Evolutionary conservation across 2,113 vertebrate species (phyloP).

Genomic region (Lophotis ruficrista): DNA sequence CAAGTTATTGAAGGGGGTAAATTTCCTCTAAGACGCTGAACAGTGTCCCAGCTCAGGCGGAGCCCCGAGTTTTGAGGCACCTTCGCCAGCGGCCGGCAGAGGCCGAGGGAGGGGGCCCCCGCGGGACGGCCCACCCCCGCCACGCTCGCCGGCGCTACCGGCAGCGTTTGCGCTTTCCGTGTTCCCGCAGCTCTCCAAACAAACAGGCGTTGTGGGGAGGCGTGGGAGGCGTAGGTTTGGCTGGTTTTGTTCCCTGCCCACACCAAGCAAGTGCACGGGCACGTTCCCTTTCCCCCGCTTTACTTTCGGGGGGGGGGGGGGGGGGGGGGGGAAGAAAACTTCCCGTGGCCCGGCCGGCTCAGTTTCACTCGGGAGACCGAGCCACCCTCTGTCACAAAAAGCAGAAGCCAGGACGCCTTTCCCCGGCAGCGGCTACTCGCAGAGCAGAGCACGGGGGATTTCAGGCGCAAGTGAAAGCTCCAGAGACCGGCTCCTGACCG

Average conservation of each 20-base stretch:
- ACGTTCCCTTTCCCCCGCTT: too few species aligned
- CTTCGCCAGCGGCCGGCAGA: fast-evolving
- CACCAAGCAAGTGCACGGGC: not conserved
- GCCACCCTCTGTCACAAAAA: fast-evolving
- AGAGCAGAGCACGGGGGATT: not conserved
- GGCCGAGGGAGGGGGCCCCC: too few species aligned
- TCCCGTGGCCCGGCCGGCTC: too few species aligned
- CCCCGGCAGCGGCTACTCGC: not conserved
- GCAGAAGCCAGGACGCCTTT: not conserved
- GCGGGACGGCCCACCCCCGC: not conserved
- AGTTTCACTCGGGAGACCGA: too few species aligned
- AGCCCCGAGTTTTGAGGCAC: fast-evolving
- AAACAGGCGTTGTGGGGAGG: not conserved
- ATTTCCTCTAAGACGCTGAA: fast-evolving
- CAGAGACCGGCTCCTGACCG: not conserved
- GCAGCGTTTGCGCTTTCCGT: fast-evolving
- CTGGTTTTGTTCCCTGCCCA: not conserved
- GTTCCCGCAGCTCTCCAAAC: not conserved
- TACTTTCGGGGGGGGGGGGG: too few species aligned
- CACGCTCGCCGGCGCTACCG: not conserved
- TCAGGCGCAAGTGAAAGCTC: fast-evolving
- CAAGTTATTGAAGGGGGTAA: fast-evolving
- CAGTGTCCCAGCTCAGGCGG: fast-evolving
- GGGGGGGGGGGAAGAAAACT: too few species aligned
- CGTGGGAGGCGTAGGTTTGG: too few species aligned